Evolutionary conservation across 2,113 vertebrate species (phyloP).

Genomic region (Poecilia latipinna): DNA sequence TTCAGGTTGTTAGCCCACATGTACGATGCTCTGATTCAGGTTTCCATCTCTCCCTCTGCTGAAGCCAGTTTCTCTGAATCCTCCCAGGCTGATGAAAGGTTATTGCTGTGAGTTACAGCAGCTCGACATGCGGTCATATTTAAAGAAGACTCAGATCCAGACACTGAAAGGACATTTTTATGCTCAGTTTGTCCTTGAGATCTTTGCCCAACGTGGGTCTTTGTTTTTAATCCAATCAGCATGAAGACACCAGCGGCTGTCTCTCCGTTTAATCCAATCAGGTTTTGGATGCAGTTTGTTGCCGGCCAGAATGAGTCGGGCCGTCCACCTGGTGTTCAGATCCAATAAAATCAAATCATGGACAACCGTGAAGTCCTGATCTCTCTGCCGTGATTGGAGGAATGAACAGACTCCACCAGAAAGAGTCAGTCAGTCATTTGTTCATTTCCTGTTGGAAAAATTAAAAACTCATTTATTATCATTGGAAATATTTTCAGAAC

Average conservation of each 20-base stretch:
- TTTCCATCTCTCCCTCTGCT: background rate
- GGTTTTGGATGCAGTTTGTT: slow-evolving; percentile 40
- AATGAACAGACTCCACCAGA: background rate
- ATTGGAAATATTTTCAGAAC: no score
- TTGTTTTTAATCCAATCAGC: slow-evolving; percentile 43
- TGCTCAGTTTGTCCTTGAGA: background rate
- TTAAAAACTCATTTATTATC: background rate
- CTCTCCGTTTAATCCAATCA: slow-evolving; percentile 55
- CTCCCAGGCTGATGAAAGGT: background rate
- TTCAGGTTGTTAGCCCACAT: no score
- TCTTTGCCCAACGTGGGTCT: slow-evolving; percentile 5
- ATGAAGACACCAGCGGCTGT: slow-evolving; percentile 29
- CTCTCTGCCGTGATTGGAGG: background rate
- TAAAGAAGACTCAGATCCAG: background rate
- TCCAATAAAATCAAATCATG: slow-evolving; percentile 26
- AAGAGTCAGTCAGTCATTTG: background rate
- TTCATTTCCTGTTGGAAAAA: background rate
- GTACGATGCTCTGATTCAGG: background rate
- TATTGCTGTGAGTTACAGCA: background rate
- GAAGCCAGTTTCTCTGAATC: background rate
- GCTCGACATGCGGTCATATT: background rate
- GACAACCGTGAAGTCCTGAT: slow-evolving; percentile 9
- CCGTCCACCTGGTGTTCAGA: slow-evolving; percentile 45
- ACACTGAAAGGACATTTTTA: slow-evolving; percentile 1
- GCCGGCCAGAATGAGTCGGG: slow-evolving; percentile 45